These are phyloP conservation scores for Euwallacea similis DNA, from an alignment of 1,140 invertebrate genomes.

Conservation along the genomic window DNA sequence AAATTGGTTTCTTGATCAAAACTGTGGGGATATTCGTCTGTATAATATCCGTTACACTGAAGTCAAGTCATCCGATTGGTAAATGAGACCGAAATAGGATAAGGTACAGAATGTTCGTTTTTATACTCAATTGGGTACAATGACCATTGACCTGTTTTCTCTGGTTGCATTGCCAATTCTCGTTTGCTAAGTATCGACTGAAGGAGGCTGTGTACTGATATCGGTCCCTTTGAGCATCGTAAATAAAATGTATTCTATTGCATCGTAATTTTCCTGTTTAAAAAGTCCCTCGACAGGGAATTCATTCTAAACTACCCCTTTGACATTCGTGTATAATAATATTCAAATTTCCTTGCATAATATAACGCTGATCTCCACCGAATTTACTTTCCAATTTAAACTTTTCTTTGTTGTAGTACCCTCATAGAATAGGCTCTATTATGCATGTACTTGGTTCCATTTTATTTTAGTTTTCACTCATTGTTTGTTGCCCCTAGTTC, in stretches of 20 bases:
- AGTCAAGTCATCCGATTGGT: constrained; percentile 9
- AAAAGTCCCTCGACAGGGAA: too few species aligned
- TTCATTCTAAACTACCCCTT: too few species aligned
- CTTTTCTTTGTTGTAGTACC: constrained; percentile 6
- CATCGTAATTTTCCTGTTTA: too few species aligned
- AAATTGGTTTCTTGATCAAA: constrained; percentile 1
- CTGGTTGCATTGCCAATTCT: constrained; percentile 16
- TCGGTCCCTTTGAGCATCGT: background rate
- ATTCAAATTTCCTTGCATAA: background rate
- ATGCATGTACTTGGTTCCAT: too few species aligned
- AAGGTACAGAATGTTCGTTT: constrained; percentile 22
- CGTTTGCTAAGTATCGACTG: constrained; percentile 17
- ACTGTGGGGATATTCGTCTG: too few species aligned
- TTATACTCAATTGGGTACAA: constrained; percentile 30
- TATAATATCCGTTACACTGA: background rate
- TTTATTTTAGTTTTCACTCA: too few species aligned
- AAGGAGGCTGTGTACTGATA: background rate
- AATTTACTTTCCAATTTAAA: constrained; percentile 2
- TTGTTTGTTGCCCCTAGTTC: too few species aligned
- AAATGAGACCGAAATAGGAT: constrained; percentile 13
- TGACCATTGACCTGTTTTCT: constrained; percentile 33
- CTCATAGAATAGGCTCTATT: background rate
- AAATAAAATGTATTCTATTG: too few species aligned
- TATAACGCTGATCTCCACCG: background rate
- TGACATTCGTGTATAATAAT: too few species aligned